A percentile compares a stretch with the other conserved stretches of the same genome.
Conservation (phyloP, 2,888 invertebrate genomes). For the Lepidochrysops patricia region DNA sequence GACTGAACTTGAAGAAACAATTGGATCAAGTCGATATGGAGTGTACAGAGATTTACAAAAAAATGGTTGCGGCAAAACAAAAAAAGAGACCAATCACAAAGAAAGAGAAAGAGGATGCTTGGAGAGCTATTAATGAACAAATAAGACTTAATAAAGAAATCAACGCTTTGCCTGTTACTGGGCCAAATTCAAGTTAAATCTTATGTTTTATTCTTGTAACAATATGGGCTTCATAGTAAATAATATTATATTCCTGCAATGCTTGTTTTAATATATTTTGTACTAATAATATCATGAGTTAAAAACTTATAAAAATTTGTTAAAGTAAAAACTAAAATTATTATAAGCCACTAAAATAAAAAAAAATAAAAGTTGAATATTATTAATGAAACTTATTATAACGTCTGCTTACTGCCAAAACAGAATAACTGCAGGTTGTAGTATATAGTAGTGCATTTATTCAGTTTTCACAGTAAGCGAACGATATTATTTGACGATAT, state of each 20-base stretch:
- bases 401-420: no score
- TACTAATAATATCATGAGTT: not conserved
- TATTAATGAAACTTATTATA: no score
- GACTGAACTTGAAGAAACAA: slow-evolving; percentile 85
- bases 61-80: slow-evolving; percentile 84
- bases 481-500: no score
- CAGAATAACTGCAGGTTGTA: no score
- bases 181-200: slow-evolving; percentile 60
- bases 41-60: slow-evolving; percentile 89
- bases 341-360: no score
- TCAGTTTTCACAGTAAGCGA: no score
- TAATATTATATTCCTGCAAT: not conserved
- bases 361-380: no score
- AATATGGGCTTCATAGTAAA: not conserved
- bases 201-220: slow-evolving; percentile 7
- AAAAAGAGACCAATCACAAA: slow-evolving; percentile 86
- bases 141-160: slow-evolving; percentile 72
- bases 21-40: slow-evolving; percentile 82
- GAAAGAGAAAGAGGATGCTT: slow-evolving; percentile 87
- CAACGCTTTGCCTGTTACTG: slow-evolving; percentile 61
- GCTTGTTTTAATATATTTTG: not conserved
- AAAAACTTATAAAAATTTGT: no score
- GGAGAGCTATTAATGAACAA: slow-evolving; percentile 81
- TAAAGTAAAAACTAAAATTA: no score
- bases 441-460: no score